These are phyloP conservation scores for Leuciscus waleckii DNA, from an alignment of 2,797 vertebrate genomes.

Conservation along the genomic window DNA sequence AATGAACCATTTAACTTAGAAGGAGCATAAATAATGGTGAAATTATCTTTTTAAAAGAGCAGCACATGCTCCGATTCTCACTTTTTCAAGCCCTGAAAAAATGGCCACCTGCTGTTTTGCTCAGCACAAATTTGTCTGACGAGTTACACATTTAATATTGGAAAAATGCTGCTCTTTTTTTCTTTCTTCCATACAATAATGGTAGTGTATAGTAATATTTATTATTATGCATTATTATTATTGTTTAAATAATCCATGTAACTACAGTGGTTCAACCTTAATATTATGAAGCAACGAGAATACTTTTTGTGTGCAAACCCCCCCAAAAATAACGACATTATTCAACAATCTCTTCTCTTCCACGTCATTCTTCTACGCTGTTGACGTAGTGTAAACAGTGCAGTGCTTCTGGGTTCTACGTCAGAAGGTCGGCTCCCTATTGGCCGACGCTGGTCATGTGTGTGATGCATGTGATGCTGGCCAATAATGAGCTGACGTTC, in stretches of 20 bases:
- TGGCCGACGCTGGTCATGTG: too few species aligned
- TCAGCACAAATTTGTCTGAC: not conserved
- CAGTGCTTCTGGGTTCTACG: too few species aligned
- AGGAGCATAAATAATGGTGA: not conserved
- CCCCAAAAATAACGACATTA: too few species aligned
- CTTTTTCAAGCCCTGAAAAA: not conserved
- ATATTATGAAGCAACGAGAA: too few species aligned
- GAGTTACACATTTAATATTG: not conserved
- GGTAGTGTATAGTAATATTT: conserved; percentile 5
- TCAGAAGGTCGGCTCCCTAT: too few species aligned
- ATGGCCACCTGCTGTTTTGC: not conserved
- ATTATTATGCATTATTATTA: not conserved
- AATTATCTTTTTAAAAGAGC: conserved; percentile 10
- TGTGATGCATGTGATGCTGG: too few species aligned
- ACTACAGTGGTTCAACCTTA: too few species aligned
- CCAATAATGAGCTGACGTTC: too few species aligned
- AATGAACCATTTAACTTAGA: not conserved
- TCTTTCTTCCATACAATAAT: not conserved
- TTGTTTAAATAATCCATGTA: not conserved
- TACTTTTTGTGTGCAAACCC: too few species aligned
- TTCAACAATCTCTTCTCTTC: too few species aligned
- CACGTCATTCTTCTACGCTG: too few species aligned
- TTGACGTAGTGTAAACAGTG: too few species aligned
- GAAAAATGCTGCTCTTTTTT: not conserved
- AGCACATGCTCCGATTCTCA: not conserved